A percentile compares a stretch with the other conserved stretches of the same genome.
Conservation (phyloP, 2,797 vertebrate species). For the Chelon auratus region DNA sequence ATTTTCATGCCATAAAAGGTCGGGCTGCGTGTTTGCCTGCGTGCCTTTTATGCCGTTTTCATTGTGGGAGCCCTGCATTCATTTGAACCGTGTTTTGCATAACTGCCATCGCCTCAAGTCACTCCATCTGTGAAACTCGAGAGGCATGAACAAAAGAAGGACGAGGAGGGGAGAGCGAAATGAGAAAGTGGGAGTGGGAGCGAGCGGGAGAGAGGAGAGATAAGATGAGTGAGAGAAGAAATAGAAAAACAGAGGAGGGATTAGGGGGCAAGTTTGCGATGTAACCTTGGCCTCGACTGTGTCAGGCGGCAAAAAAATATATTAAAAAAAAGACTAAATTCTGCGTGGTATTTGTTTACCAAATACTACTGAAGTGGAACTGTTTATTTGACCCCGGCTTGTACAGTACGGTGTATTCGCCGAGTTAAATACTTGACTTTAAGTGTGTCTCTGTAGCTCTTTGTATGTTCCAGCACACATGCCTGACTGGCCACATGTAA, state of each 20-base stretch:
- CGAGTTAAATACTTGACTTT: conserved; percentile 6
- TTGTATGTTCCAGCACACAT: conserved; percentile 41
- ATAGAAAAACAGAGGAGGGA: conserved; percentile 38
- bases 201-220: conserved; percentile 14
- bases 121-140: conserved; percentile 82
- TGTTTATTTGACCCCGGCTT: conserved; percentile 43
- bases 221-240: conserved; percentile 10
- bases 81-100: conserved; percentile 82
- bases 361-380: conserved; percentile 23
- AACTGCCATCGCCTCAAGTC: conserved; percentile 79
- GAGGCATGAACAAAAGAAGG: conserved; percentile 76
- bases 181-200: conserved; percentile 3
- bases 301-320: conserved; percentile 12
- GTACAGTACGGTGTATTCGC: not conserved
- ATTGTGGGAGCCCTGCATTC: conserved; percentile 73
- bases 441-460: conserved; percentile 8
- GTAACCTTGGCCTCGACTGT: conserved; percentile 44
- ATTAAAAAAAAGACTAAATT: conserved; percentile 31
- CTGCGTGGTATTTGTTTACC: conserved; percentile 53
- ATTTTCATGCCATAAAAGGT: conserved; percentile 39
- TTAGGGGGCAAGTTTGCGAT: conserved; percentile 50
- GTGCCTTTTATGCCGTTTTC: conserved; percentile 68
- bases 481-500: conserved; percentile 52
- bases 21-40: conserved; percentile 50
- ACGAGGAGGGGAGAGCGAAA: conserved; percentile 7